phyloP scores from a whole-genome alignment of 2,888 invertebrate species.

The Ypsolopha scabrella region DNA sequence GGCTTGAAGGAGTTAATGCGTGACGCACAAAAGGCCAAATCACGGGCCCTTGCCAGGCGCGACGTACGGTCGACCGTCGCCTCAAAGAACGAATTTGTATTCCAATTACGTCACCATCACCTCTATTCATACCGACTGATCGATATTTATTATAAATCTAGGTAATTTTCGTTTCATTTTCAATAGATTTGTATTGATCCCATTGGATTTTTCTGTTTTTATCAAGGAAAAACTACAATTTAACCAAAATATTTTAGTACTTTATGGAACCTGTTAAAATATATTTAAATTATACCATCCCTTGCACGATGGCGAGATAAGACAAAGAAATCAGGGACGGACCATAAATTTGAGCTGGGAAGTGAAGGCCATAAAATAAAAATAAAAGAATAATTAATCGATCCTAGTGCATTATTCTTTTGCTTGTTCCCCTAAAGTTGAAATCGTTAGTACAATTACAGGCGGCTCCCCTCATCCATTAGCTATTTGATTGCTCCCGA shows the following conservation, averaged over 20 bases:
- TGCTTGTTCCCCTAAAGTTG: conserved; percentile 23
- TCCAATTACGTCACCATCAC: conserved; percentile 58
- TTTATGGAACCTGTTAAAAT: too few species aligned
- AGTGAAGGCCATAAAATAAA: conserved; percentile 53
- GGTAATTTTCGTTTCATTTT: too few species aligned
- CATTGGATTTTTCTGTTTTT: too few species aligned
- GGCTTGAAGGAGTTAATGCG: conserved; percentile 65
- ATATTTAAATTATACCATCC: too few species aligned
- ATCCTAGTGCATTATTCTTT: conserved; percentile 57
- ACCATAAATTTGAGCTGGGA: conserved; percentile 20
- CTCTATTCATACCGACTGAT: conserved; percentile 23
- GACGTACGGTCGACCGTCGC: conserved; percentile 24
- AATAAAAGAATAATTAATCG: conserved; percentile 68
- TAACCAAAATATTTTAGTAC: too few species aligned
- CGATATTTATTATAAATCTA: conserved; percentile 15
- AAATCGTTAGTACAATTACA: conserved; percentile 37
- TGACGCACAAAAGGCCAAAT: conserved; percentile 68
- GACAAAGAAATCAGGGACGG: not conserved
- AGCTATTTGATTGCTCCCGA: conserved; percentile 46
- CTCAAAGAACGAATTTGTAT: conserved; percentile 67
- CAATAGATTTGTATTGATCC: too few species aligned
- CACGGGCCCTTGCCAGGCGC: conserved; percentile 47
- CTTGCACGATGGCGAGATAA: too few species aligned
- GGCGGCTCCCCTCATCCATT: conserved; percentile 32
- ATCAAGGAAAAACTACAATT: too few species aligned